Evolutionary conservation across 2,888 invertebrate species (phyloP).

Genomic region (Siphonodentalium dalli): DNA sequence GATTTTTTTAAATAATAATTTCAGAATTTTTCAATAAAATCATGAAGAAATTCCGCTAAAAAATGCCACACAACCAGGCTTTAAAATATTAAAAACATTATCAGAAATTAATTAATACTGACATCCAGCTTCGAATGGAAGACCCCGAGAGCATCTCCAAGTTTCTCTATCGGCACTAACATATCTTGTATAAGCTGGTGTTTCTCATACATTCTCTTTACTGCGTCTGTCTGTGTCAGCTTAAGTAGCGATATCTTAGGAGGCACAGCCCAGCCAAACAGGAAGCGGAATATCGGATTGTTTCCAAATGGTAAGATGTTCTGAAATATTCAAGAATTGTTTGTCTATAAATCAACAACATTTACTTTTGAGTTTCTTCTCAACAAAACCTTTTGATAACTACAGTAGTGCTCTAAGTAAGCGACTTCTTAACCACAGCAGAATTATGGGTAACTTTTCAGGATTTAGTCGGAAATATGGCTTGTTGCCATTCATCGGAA

Average conservation of each 20-base stretch:
- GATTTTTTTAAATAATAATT: too few species aligned
- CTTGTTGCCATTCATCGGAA: too few species aligned
- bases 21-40: too few species aligned
- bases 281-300: slow-evolving; percentile 74
- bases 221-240: slow-evolving; percentile 76
- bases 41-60: too few species aligned
- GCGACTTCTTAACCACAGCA: too few species aligned
- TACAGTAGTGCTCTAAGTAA: too few species aligned
- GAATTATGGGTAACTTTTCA: too few species aligned
- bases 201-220: slow-evolving; percentile 76
- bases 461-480: too few species aligned
- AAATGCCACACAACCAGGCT: too few species aligned
- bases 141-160: slow-evolving; percentile 72
- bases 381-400: background rate
- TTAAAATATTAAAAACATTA: too few species aligned
- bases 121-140: slow-evolving; percentile 77
- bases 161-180: slow-evolving; percentile 75
- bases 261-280: slow-evolving; percentile 83
- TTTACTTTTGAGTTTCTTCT: background rate
- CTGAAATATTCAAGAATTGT: slow-evolving; percentile 64
- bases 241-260: slow-evolving; percentile 83
- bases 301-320: slow-evolving; percentile 87
- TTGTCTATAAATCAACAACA: background rate
- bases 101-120: too few species aligned
- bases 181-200: slow-evolving; percentile 83